Conservation (phyloP, 92 coral and sea anemone genomes). For the Anthopleura xanthogrammica region DNA sequence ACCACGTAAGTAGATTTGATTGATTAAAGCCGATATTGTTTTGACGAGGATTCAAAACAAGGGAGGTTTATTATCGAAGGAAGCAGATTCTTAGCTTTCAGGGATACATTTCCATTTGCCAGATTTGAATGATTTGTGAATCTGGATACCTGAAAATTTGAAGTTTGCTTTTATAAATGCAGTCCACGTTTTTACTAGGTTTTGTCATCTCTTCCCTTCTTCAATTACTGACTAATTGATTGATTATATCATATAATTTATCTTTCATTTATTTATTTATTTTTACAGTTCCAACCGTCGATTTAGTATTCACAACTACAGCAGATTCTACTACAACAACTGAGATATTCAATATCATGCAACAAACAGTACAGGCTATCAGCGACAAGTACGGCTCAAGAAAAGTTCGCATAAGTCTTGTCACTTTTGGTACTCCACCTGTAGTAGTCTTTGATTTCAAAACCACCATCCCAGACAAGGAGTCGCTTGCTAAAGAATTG, state of each 20-base stretch:
- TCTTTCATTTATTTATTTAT: not conserved
- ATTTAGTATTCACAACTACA: slow-evolving; percentile 20
- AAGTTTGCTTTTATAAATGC: too few species aligned
- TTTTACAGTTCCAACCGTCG: slow-evolving; percentile 18
- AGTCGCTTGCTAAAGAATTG: slow-evolving; percentile 29
- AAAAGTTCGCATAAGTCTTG: slow-evolving; percentile 2
- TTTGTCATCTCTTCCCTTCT: too few species aligned
- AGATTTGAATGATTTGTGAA: not conserved
- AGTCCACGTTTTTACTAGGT: too few species aligned
- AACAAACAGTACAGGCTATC: slow-evolving; percentile 22
- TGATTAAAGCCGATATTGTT: not conserved
- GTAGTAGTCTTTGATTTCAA: slow-evolving; percentile 14
- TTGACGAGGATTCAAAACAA: not conserved
- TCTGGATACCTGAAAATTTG: not conserved
- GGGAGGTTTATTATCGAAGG: not conserved
- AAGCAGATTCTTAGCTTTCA: too few species aligned
- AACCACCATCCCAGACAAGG: slow-evolving; percentile 32
- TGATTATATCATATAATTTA: too few species aligned
- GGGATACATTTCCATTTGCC: too few species aligned
- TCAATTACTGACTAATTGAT: too few species aligned
- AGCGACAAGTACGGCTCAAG: slow-evolving; percentile 26
- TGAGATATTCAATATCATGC: slow-evolving; percentile 13
- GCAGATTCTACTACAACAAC: slow-evolving; percentile 13
- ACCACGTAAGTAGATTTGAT: slow-evolving; percentile 25
- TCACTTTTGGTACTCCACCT: slow-evolving; percentile 19